Evolutionary conservation across 1,140 invertebrate species (phyloP).

Genomic region (Papilio aristodemus): DNA sequence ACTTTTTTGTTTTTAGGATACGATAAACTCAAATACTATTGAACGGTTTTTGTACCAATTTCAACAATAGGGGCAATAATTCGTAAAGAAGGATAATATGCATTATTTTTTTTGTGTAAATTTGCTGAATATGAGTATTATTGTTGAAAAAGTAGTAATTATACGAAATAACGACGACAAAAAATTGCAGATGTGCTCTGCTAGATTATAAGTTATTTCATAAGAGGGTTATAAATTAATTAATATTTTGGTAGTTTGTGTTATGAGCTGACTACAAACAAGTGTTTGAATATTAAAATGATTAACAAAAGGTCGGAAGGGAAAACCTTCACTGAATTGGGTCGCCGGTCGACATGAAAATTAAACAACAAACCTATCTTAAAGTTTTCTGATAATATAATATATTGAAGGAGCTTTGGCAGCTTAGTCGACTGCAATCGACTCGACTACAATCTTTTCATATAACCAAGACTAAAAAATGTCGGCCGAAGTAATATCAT

Average conservation of each 20-base stretch:
- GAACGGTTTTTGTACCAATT: too few relatives aligned
- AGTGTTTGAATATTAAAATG: slow-evolving; percentile 16
- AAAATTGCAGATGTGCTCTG: too few relatives aligned
- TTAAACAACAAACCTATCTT: neutral
- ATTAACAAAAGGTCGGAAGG: slow-evolving; percentile 15
- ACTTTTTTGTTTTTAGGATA: too few relatives aligned
- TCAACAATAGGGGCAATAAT: too few relatives aligned
- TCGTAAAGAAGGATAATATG: too few relatives aligned
- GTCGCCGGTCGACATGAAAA: neutral
- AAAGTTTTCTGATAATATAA: neutral
- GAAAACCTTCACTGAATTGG: neutral
- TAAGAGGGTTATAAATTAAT: neutral
- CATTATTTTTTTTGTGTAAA: neutral
- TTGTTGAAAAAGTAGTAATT: too few relatives aligned
- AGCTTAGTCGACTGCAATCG: neutral
- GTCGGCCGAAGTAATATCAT: neutral
- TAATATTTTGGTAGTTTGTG: neutral
- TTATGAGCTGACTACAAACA: neutral
- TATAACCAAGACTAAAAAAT: neutral
- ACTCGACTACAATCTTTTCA: neutral
- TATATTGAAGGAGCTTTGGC: neutral
- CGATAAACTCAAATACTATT: too few relatives aligned
- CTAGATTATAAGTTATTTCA: neutral
- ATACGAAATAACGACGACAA: too few relatives aligned
- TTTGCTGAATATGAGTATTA: too few relatives aligned